Conservation (phyloP, 2,888 invertebrate genomes). For the Orthosia gracilis region DNA sequence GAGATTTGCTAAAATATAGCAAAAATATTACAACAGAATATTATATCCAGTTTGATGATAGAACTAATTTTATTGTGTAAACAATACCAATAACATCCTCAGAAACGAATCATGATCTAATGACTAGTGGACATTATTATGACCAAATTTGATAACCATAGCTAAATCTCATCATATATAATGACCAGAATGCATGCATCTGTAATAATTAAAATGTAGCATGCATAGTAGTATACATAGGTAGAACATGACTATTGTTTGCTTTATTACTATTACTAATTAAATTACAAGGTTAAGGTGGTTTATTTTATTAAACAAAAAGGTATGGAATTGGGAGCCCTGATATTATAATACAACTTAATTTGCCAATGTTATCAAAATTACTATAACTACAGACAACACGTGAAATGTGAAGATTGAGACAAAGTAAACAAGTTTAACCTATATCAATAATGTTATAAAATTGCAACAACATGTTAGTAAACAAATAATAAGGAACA, state of each 20-base stretch:
- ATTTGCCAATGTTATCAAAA: constrained; percentile 9
- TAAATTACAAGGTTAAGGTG: not conserved
- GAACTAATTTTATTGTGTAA: not conserved
- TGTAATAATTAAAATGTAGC: not conserved
- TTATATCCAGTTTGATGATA: constrained; percentile 4
- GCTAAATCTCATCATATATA: constrained; percentile 2
- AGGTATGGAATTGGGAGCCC: not conserved
- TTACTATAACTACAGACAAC: not conserved
- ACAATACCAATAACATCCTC: not conserved
- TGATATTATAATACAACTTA: not conserved
- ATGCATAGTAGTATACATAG: not conserved
- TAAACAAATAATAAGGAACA: constrained; percentile 47
- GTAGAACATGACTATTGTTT: constrained; percentile 15
- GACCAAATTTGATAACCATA: constrained; percentile 5
- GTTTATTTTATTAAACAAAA: not conserved
- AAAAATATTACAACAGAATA: not conserved
- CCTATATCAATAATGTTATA: constrained; percentile 8
- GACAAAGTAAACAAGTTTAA: constrained; percentile 13
- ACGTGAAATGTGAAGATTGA: constrained; percentile 12
- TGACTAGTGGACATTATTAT: constrained; percentile 2
- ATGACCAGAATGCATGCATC: not conserved
- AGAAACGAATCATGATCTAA: constrained; percentile 1
- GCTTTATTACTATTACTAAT: not conserved
- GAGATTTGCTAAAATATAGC: not conserved
- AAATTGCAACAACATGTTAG: constrained; percentile 33